A percentile compares a stretch with the other conserved stretches of the same genome.
Evolutionary conservation across 1,140 invertebrate genomes (phyloP).

Genomic region (Plutomurus gul): DNA sequence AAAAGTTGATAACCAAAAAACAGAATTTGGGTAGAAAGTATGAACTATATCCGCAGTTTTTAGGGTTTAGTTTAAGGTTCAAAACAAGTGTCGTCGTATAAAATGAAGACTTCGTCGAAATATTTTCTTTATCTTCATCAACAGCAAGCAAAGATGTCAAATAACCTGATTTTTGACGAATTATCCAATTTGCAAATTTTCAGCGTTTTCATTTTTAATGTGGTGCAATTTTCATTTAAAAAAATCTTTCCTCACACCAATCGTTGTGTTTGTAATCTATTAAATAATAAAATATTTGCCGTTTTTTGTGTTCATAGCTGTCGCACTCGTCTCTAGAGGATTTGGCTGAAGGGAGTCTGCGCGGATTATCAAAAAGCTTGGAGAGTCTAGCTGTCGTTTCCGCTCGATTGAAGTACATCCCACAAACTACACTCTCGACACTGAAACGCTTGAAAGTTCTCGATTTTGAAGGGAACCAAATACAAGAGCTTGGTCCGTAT

Average conservation of each 20-base stretch:
- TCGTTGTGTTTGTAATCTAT: slow-evolving; percentile 38
- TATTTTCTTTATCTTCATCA: too few species aligned
- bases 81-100: too few species aligned
- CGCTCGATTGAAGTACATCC: slow-evolving; percentile 76
- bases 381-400: slow-evolving; percentile 81
- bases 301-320: slow-evolving; percentile 54
- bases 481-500: slow-evolving; percentile 79
- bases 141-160: too few species aligned
- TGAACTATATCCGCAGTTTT: too few species aligned
- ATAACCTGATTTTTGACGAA: too few species aligned
- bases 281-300: neutral
- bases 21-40: too few species aligned
- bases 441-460: slow-evolving; percentile 73
- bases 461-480: slow-evolving; percentile 84
- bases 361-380: slow-evolving; percentile 71
- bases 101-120: too few species aligned
- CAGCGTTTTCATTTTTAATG: too few species aligned
- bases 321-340: slow-evolving; percentile 78
- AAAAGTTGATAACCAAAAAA: too few species aligned
- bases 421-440: slow-evolving; percentile 76
- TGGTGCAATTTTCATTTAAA: too few species aligned
- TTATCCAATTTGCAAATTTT: too few species aligned
- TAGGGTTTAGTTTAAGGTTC: too few species aligned
- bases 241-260: neutral
- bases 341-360: slow-evolving; percentile 74